Conservation (phyloP, 2,888 invertebrate genomes). For the Machimus atricapillus region DNA sequence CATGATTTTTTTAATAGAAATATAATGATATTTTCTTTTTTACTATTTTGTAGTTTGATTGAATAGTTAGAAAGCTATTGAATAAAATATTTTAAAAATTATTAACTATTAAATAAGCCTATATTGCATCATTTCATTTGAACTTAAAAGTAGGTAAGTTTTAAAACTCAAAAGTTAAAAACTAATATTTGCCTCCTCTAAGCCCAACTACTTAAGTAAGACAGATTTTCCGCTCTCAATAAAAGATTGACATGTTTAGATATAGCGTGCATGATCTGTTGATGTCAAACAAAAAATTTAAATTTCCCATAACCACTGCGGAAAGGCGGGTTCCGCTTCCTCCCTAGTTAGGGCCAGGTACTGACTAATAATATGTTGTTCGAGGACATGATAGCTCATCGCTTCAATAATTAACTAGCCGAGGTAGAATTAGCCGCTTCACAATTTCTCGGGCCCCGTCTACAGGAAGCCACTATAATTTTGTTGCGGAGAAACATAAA, state of each 20-base stretch:
- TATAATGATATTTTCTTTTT: too few relatives aligned
- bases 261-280: constrained; percentile 37
- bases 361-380: constrained; percentile 1
- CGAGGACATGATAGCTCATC: constrained; percentile 30
- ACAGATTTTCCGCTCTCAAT: not conserved
- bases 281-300: constrained; percentile 34
- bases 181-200: not conserved
- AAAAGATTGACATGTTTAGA: constrained; percentile 17
- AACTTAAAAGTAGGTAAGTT: not conserved
- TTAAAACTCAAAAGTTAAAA: too few relatives aligned
- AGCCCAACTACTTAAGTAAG: too few relatives aligned
- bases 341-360: not conserved
- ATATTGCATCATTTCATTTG: not conserved
- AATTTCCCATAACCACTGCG: not conserved
- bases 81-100: not conserved
- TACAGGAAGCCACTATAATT: constrained; percentile 19
- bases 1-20: too few relatives aligned
- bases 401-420: constrained; percentile 15
- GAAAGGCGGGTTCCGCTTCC: not conserved
- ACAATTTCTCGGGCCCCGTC: not conserved
- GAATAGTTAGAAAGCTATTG: too few relatives aligned
- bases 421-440: constrained; percentile 16
- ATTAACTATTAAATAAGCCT: not conserved
- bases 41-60: too few relatives aligned
- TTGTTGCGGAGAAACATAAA: constrained; percentile 16